These are phyloP conservation scores for Eulemur coronatus DNA, from an alignment of 2,797 vertebrate species.

Conservation along the genomic window DNA sequence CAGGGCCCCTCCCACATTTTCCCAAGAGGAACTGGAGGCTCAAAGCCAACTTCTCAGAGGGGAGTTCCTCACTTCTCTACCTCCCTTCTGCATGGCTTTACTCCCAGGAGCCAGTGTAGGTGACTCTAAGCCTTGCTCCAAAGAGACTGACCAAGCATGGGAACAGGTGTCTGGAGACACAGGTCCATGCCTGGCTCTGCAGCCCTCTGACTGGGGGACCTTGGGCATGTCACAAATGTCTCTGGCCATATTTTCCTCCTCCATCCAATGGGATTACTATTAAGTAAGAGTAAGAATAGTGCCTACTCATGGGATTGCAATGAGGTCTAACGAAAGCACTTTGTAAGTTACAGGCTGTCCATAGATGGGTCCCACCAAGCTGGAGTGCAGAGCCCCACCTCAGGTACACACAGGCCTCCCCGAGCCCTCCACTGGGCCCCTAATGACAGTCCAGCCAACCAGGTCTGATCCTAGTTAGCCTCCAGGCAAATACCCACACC, in stretches of 20 bases:
- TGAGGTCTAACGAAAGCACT: background rate
- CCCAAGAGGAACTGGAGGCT: slow-evolving; percentile 41
- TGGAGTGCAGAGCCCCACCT: background rate
- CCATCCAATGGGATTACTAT: background rate
- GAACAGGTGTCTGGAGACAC: background rate
- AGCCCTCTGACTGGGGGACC: background rate
- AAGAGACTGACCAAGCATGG: background rate
- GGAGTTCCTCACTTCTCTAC: background rate
- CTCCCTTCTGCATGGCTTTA: background rate
- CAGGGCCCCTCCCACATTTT: background rate
- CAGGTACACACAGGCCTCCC: background rate
- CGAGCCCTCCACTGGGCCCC: background rate
- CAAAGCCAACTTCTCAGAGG: background rate
- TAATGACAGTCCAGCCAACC: background rate
- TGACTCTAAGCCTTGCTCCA: background rate
- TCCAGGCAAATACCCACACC: background rate
- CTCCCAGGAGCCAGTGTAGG: background rate
- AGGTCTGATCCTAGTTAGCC: background rate
- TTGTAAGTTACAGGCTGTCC: background rate
- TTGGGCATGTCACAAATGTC: background rate
- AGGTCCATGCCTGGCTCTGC: background rate
- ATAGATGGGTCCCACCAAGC: background rate
- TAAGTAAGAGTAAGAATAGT: background rate
- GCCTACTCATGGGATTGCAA: fast-evolving
- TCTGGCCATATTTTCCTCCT: background rate